Evolutionary conservation across 2,113 vertebrate genomes (phyloP).

Genomic region (Hemicordylus capensis): DNA sequence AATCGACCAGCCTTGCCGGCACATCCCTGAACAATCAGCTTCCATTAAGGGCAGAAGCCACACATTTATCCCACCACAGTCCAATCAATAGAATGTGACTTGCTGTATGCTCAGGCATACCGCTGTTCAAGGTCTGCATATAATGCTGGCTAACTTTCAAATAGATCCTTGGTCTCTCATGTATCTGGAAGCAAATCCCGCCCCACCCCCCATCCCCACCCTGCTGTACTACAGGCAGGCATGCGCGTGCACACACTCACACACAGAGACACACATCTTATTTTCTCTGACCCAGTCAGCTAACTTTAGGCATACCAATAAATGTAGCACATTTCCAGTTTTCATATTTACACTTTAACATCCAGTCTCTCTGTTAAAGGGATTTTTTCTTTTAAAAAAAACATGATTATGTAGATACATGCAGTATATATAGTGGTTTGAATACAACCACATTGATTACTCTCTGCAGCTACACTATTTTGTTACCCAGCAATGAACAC

Average conservation of each 20-base stretch:
- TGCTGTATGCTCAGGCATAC: slow-evolving; percentile 48
- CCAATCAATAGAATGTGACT: slow-evolving; percentile 77
- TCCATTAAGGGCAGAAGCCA: slow-evolving; percentile 82
- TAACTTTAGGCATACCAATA: background rate
- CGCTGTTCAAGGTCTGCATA: slow-evolving; percentile 67
- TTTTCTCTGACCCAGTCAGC: background rate
- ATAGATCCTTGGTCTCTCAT: slow-evolving; percentile 36
- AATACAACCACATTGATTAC: slow-evolving; percentile 40
- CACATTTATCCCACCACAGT: slow-evolving; percentile 75
- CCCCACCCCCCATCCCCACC: background rate
- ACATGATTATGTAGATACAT: too few relatives aligned
- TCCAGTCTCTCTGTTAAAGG: slow-evolving; percentile 2
- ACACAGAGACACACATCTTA: background rate
- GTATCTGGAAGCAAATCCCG: background rate
- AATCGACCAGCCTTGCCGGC: slow-evolving; percentile 77
- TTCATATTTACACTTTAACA: background rate
- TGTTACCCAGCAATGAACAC: slow-evolving; percentile 32
- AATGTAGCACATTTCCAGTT: slow-evolving; percentile 24
- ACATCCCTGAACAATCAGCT: slow-evolving; percentile 83
- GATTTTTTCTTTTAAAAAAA: background rate
- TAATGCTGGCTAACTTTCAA: slow-evolving; percentile 63
- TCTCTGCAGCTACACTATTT: slow-evolving; percentile 7
- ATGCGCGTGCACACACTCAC: too few relatives aligned
- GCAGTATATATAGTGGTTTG: background rate
- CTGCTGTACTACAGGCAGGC: background rate